Evolutionary conservation across 2,797 vertebrate genomes (phyloP), one percentile per base, ranked within the genome.

Genomic region (Mus caroli): DNA sequence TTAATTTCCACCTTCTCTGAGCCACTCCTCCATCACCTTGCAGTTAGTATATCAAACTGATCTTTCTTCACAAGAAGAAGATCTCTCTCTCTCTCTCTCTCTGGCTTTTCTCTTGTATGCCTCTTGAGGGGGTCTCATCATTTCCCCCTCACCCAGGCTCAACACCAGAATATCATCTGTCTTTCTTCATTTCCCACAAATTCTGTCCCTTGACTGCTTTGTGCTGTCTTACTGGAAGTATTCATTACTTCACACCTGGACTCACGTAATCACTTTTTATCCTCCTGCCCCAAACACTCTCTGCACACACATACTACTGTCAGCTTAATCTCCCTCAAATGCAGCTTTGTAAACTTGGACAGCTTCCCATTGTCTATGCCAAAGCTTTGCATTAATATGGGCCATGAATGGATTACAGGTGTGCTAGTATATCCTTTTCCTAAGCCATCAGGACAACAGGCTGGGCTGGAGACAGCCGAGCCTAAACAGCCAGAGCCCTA

Each of bases 181-280:
- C 93, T 73, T 60, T 15, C 58, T 2, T 40, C 13, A 0, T 83
- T 79, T 22, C 71, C 80, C 40, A 28, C 26, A 40, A 22, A 26
- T 24, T 6, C 34, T 60, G 4, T 78, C 88, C 76, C 76, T 31
- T 64, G 46, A 71, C 40, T 52, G 15, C 10, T 40, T 62, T 34
- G 9, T 1, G 15, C 28, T 46, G 64, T 52, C 37, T 77, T 52
- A 0, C 20, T 67, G 11, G 26, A 80, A 26, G 64, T 78, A 50
- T 84, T 87, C 60, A n/a, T 94, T 82, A 78, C 73, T 92, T 96
- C 71, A 76, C 85, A 94, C 94, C 92, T 95, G 94, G 82, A 91
- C 20, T 40, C 88, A 15, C 6, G 15, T 90, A 79, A 95, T 93
- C 84, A 85, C 73, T 34, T 69, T 87, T 88, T 60, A 73, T 86